Percentiles rank a stretch among this genome's conserved stretches.
phyloP scores from a whole-genome alignment of 2,888 invertebrate genomes.

The Erynnis tages region DNA sequence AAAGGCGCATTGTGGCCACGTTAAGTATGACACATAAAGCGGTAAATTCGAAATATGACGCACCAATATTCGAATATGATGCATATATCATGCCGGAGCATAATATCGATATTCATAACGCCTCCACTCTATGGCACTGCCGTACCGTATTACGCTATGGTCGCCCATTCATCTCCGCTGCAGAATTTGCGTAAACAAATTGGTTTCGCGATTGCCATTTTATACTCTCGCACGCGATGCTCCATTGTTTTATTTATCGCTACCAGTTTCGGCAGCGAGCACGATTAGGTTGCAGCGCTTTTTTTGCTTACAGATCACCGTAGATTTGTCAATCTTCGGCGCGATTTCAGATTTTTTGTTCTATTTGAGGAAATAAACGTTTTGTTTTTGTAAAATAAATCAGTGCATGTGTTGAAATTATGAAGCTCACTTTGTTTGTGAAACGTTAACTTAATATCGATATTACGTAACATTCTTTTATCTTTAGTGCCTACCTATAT shows the following conservation, averaged over 20 bases:
- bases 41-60: conserved; percentile 14
- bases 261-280: conserved; percentile 74
- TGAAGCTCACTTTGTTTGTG: no score
- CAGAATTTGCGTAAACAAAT: conserved; percentile 83
- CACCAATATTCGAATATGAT: conserved; percentile 20
- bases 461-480: no score
- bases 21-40: background rate
- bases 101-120: conserved; percentile 35
- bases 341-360: conserved; percentile 39
- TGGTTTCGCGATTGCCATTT: conserved; percentile 82
- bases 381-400: background rate
- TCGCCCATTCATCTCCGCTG: conserved; percentile 79
- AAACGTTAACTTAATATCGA: no score
- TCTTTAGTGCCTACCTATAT: no score
- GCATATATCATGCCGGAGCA: conserved; percentile 17
- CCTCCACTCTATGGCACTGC: conserved; percentile 49
- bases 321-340: conserved; percentile 68
- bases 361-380: conserved; percentile 15
- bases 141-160: conserved; percentile 76
- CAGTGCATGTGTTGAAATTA: no score
- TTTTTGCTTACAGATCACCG: conserved; percentile 73
- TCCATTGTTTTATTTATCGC: conserved; percentile 81
- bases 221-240: conserved; percentile 77
- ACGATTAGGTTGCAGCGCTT: conserved; percentile 78
- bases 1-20: background rate